A percentile compares a stretch with the other conserved stretches of the same genome.
phyloP scores from a whole-genome alignment of 2,797 vertebrate species.

The Ambastaia sidthimunki region DNA sequence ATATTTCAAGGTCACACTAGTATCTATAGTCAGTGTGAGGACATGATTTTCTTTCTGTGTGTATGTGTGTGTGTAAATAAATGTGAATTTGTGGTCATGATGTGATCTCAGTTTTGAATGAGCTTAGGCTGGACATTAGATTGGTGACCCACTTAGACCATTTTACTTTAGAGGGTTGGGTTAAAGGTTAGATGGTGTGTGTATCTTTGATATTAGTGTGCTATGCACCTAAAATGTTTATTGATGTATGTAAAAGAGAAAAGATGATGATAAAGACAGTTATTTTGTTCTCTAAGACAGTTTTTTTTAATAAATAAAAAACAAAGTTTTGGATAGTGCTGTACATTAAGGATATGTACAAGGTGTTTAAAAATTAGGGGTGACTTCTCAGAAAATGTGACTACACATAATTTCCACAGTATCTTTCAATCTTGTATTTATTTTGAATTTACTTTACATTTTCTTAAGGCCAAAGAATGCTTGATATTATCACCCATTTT shows the following conservation, averaged over 20 bases:
- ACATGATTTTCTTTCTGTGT: not conserved
- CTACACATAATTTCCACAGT: not conserved
- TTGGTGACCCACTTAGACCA: slow-evolving; percentile 25
- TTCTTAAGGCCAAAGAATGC: slow-evolving; percentile 20
- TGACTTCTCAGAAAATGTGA: not conserved
- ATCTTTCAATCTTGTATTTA: not conserved
- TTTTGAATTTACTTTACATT: not conserved
- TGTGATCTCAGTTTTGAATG: not conserved
- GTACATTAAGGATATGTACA: not conserved
- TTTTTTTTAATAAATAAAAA: not conserved
- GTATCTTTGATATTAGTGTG: not conserved
- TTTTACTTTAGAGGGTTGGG: slow-evolving; percentile 15
- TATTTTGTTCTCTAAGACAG: not conserved
- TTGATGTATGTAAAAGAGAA: not conserved
- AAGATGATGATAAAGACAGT: not conserved
- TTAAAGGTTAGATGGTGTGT: slow-evolving; percentile 19
- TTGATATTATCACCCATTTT: slow-evolving; percentile 30
- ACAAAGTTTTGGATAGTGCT: not conserved
- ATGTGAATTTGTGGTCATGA: slow-evolving; percentile 23
- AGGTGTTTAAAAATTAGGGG: not conserved
- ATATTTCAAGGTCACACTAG: slow-evolving; percentile 19
- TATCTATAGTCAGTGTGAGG: not conserved
- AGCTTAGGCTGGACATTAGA: slow-evolving; percentile 10
- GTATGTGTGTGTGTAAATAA: not conserved
- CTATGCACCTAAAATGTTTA: not conserved